phyloP scores from a whole-genome alignment of 2,888 invertebrate species.

The Chydorus sphaericus region DNA sequence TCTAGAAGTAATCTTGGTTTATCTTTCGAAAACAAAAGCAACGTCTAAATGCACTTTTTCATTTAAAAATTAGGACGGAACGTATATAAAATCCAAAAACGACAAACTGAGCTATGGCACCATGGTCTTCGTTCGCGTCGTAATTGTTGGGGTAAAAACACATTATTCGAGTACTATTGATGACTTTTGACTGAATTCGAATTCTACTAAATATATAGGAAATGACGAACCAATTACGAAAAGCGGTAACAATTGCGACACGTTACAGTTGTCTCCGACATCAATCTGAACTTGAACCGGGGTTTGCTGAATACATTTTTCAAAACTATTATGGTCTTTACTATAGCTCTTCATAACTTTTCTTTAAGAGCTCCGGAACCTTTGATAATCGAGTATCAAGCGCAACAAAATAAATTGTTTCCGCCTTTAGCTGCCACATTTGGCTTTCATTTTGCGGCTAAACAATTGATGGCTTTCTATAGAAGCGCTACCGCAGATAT shows the following conservation, averaged over 20 bases:
- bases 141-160: conserved; percentile 41
- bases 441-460: conserved; percentile 56
- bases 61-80: conserved; percentile 60
- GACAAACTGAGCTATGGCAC: conserved; percentile 78
- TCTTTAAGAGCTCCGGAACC: conserved; percentile 66
- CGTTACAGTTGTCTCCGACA: conserved; percentile 79
- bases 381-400: conserved; percentile 82
- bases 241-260: conserved; percentile 75
- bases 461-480: conserved; percentile 70
- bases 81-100: conserved; percentile 65
- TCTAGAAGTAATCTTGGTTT: conserved; percentile 23
- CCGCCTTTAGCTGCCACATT: conserved; percentile 67
- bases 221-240: conserved; percentile 57
- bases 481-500: conserved; percentile 65
- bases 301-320: conserved; percentile 42
- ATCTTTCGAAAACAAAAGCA: not conserved
- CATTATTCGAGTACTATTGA: not conserved
- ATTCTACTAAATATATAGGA: conserved; percentile 34
- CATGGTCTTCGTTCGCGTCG: conserved; percentile 86
- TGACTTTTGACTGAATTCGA: not conserved
- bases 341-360: no score
- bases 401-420: conserved; percentile 85
- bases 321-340: not conserved
- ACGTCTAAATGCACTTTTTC: not conserved
- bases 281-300: conserved; percentile 70